Evolutionary conservation across 2,888 invertebrate genomes (phyloP).

Genomic region (Drosophila glabriapex): DNA sequence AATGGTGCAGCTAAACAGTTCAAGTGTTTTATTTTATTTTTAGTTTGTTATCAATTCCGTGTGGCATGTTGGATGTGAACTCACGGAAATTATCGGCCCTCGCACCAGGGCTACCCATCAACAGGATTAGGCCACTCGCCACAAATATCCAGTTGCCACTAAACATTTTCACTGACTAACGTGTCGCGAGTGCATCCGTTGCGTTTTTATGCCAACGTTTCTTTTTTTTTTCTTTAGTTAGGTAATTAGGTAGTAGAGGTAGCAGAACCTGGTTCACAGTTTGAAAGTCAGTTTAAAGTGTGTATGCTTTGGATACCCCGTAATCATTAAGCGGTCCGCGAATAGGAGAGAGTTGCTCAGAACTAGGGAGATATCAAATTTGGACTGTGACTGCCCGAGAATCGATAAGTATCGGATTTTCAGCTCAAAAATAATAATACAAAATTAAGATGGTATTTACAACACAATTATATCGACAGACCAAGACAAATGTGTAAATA

Average conservation of each 20-base stretch:
- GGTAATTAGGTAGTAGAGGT: background rate
- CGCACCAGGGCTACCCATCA: background rate
- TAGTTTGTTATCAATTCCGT: background rate
- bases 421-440: background rate
- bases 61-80: conserved; percentile 3
- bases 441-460: background rate
- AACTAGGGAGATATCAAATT: background rate
- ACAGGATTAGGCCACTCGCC: background rate
- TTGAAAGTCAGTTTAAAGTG: background rate
- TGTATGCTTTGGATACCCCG: conserved; percentile 3
- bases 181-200: conserved; percentile 9
- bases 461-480: background rate
- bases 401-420: background rate
- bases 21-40: background rate
- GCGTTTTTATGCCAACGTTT: conserved; percentile 35
- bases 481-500: background rate
- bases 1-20: conserved; percentile 54
- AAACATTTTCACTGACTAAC: conserved; percentile 41
- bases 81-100: conserved; percentile 8
- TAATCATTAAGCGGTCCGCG: too few species aligned
- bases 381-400: background rate
- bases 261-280: conserved; percentile 6
- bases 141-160: background rate
- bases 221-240: background rate
- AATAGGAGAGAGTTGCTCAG: background rate